Base-by-base conservation (phyloP, 2,113 vertebrate species). In the Mesocricetus auratus region DNA sequence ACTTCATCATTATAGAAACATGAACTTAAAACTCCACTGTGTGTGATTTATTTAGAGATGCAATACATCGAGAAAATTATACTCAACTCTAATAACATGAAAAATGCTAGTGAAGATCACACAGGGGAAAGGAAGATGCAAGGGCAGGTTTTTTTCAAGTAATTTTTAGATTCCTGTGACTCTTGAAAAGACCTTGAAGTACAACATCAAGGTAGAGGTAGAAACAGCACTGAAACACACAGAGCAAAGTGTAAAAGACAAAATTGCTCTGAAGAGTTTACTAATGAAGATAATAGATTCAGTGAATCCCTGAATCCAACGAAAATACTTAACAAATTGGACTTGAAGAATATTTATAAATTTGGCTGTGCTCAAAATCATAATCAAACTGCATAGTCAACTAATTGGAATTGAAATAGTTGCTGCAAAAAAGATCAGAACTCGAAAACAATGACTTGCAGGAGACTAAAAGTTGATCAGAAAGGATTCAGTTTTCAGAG, bases 1-100 rank as follows among this genome's bases (percentile, higher is more conserved):
- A 36, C 31, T 91, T 93, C 33, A 33, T 95, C 13, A 90, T 82
- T 83, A 73, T 73, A 26, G 94, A 82, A 87, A 78, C 66, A 45
- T 1, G 9, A 45, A 64, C 7, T 66, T 91, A 42, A 68, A 95
- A 94, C 4, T 62, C 29, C 11, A 77, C 26, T n/a, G 22, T 21
- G 45, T 42, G 16, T 75, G 22, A 87, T 83, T 82, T 90, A 94
- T 92, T 89, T 79, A 78, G 53, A 86, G 33, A 60, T 90, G 36
- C 22, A 26, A 74, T 56, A 73, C 45, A 66, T 47, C 21, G 2
- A 89, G 31, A n/a, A 53, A 91, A 90, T 64, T 93, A 42, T 15
- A 93, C 64, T 86, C 50, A 94, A 50, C 8, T 58, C 2, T 24
- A 69, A 33, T 62, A 83, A 81, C n/a, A 58, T 89, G 36, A 90